These are phyloP conservation scores for Hemiscyllium ocellatum DNA, from an alignment of 2,113 vertebrate species.

Conservation along the genomic window DNA sequence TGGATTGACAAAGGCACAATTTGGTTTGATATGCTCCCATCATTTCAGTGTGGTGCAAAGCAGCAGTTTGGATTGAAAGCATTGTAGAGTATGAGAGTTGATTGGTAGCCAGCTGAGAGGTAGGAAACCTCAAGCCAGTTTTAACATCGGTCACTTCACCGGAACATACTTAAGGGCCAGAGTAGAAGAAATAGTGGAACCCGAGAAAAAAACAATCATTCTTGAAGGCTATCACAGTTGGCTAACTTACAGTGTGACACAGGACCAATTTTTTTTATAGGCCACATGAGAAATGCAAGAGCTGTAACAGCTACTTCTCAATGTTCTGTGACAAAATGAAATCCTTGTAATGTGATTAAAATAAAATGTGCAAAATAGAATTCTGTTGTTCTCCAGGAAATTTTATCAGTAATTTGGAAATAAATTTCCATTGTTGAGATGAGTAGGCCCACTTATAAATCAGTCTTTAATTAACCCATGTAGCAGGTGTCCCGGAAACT, in stretches of 20 bases:
- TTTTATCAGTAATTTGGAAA: background rate
- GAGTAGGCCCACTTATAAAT: background rate
- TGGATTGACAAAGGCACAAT: background rate
- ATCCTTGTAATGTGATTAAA: background rate
- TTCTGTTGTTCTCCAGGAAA: background rate
- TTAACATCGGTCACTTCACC: background rate
- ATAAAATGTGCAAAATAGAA: background rate
- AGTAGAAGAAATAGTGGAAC: background rate
- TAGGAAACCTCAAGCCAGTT: background rate
- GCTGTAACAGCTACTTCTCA: background rate
- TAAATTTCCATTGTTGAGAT: background rate
- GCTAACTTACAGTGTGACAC: background rate
- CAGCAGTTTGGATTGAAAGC: background rate
- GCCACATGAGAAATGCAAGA: background rate
- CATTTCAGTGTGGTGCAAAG: background rate
- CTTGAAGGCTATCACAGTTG: background rate
- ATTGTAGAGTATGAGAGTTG: background rate
- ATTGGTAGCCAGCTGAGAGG: background rate
- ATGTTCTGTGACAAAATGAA: background rate
- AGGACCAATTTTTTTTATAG: background rate
- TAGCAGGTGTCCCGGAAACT: background rate
- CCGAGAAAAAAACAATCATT: background rate
- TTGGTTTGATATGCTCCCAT: background rate
- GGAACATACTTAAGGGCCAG: background rate
- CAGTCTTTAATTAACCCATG: background rate